Base-by-base conservation (phyloP, 2,113 vertebrate species). In the Shinisaurus crocodilurus region DNA sequence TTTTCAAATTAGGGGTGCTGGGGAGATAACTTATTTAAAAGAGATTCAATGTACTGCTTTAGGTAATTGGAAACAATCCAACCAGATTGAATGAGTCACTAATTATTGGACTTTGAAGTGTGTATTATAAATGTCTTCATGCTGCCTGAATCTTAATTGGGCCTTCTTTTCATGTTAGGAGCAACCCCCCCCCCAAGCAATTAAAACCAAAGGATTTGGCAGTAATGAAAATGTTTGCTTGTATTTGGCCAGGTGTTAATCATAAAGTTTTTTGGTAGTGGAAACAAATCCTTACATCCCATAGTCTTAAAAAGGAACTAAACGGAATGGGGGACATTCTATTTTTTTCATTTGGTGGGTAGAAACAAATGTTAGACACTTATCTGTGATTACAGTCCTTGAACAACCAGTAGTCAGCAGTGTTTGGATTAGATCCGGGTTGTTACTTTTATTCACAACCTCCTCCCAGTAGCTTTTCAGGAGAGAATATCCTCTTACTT, bases 221-320 rank as follows among this genome's bases (percentile, higher is more conserved):
- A 0, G 90, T 94, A 95, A 96, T 96, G 90, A 95, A 96, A 96
- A 91, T 94, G 95, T 93, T 93, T 89, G 88, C 91, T 93, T 88
- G 90, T 76, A 90, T 95, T 93, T 90, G 92, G 93, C 92, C 95
- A 85, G 92, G 37, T 95, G 96, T 96, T 93, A 96, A 75, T 96
- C 89, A 87, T 87, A 90, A 90, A 89, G 86, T 83, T 91, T 82
- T 5, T 85, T 96, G 90, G 87, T 80, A 91, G 90, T 2, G 3
- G 81, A 95, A 96, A 92, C 89, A 91, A 91, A 88, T 34, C 93
- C 65, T 91, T 90, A 92, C 94, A 57, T 95, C 89, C 92, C 94
- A 93, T 92, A 96, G 40, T 91, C 72, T 8, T 50, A 60, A 92
- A 8, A 94, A 93, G 48, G n/a, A 72, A 54, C 82, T 50, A 25